phyloP scores from a whole-genome alignment of 2,113 vertebrate genomes.

The Odontophorus gujanensis region DNA sequence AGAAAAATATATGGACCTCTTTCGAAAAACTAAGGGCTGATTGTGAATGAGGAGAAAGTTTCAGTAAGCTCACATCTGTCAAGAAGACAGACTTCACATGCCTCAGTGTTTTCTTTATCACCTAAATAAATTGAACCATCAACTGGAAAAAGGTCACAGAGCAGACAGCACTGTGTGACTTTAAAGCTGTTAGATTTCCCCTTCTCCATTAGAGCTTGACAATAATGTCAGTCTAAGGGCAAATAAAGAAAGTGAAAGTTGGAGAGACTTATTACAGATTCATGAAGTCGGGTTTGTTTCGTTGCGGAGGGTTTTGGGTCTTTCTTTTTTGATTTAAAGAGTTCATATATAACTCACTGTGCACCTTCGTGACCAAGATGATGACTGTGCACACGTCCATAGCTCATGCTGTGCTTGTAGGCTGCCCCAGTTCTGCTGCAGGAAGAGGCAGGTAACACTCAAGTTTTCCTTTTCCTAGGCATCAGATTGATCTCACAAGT shows the following conservation, averaged over 20 bases:
- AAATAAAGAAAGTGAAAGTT: constrained; percentile 72
- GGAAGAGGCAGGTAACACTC: not conserved
- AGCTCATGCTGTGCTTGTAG: not conserved
- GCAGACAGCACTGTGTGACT: constrained; percentile 58
- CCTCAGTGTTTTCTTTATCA: constrained; percentile 69
- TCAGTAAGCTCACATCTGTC: constrained; percentile 53
- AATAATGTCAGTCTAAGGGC: constrained; percentile 73
- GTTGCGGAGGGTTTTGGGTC: not conserved
- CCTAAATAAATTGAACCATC: constrained; percentile 74
- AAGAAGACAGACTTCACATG: constrained; percentile 60
- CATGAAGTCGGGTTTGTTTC: not conserved
- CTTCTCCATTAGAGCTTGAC: constrained; percentile 65
- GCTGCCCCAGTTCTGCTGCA: not conserved
- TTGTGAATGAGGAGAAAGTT: constrained; percentile 37
- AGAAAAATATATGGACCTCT: constrained; percentile 30
- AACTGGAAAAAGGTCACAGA: constrained; percentile 66
- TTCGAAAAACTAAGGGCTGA: constrained; percentile 47
- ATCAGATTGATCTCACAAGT: not conserved
- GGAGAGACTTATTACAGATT: constrained; percentile 49
- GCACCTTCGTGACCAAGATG: not conserved
- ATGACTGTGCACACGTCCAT: not conserved
- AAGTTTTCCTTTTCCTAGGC: not conserved
- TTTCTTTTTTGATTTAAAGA: not conserved
- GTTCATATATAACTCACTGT: not conserved
- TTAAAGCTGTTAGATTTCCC: constrained; percentile 72